A percentile compares a stretch with the other conserved stretches of the same genome.
phyloP scores from a whole-genome alignment of 2,797 vertebrate genomes.

The Valencia hispanica region DNA sequence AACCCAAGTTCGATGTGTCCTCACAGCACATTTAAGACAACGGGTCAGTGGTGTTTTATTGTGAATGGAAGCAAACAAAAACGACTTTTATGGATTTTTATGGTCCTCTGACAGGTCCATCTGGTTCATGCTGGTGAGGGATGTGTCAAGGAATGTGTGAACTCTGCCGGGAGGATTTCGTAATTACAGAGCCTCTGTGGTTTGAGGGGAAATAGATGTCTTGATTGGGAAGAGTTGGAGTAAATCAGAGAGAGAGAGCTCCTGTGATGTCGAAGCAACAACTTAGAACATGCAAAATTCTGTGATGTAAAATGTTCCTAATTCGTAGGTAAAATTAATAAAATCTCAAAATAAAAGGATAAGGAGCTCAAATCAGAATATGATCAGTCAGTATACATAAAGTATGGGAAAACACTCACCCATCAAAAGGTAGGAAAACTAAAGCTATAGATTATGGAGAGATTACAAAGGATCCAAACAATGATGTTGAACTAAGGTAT shows the following conservation, averaged over 20 bases:
- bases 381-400: neutral
- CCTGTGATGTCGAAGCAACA: neutral
- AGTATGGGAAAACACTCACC: neutral
- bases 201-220: conserved; percentile 19
- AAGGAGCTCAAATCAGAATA: neutral
- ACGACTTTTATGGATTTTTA: conserved; percentile 59
- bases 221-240: conserved; percentile 22
- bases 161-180: conserved; percentile 23
- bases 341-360: neutral
- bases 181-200: conserved; percentile 42
- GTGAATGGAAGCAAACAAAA: conserved; percentile 85
- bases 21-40: conserved; percentile 81
- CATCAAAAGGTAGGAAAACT: neutral
- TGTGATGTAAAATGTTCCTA: neutral
- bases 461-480: neutral
- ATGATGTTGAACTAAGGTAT: neutral
- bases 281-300: neutral
- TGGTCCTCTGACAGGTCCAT: conserved; percentile 50
- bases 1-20: conserved; percentile 84
- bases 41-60: conserved; percentile 85
- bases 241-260: conserved; percentile 16
- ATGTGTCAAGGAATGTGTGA: conserved; percentile 49
- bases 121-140: conserved; percentile 45
- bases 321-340: neutral
- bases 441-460: neutral